A percentile compares a stretch with the other conserved stretches of the same genome.
These are phyloP conservation scores for Python bivittatus DNA, from an alignment of 2,113 vertebrate species.

Conservation along the genomic window DNA sequence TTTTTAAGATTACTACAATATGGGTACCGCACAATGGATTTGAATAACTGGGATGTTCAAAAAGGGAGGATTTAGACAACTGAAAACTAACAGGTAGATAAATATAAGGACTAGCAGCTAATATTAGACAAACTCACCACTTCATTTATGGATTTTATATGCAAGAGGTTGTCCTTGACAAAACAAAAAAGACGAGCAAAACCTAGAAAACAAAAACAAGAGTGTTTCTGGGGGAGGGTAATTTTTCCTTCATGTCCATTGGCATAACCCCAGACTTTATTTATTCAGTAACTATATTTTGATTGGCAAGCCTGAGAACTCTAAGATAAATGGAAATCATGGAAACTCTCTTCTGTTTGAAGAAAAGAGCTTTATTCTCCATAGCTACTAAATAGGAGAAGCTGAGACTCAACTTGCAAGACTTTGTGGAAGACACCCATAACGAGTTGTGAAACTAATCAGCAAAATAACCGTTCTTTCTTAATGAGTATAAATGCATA, in stretches of 20 bases:
- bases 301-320: background rate
- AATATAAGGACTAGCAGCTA: background rate
- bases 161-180: conserved; percentile 68
- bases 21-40: background rate
- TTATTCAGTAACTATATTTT: background rate
- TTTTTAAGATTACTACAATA: background rate
- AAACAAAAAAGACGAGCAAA: conserved; percentile 78
- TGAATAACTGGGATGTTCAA: background rate
- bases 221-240: too few relatives aligned
- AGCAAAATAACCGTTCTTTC: background rate
- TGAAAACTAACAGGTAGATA: background rate
- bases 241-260: background rate
- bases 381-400: background rate
- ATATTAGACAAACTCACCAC: conserved; percentile 70
- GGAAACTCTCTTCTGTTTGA: background rate
- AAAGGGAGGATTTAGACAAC: background rate
- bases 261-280: background rate
- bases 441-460: background rate
- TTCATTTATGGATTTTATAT: conserved; percentile 80
- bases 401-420: background rate
- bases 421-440: background rate
- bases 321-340: background rate
- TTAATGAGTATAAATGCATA: background rate
- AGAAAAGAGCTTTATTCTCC: background rate
- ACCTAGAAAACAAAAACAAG: conserved; percentile 71